These are phyloP conservation scores for Halcyon senegalensis DNA, from an alignment of 2,113 vertebrate species.

Conservation along the genomic window DNA sequence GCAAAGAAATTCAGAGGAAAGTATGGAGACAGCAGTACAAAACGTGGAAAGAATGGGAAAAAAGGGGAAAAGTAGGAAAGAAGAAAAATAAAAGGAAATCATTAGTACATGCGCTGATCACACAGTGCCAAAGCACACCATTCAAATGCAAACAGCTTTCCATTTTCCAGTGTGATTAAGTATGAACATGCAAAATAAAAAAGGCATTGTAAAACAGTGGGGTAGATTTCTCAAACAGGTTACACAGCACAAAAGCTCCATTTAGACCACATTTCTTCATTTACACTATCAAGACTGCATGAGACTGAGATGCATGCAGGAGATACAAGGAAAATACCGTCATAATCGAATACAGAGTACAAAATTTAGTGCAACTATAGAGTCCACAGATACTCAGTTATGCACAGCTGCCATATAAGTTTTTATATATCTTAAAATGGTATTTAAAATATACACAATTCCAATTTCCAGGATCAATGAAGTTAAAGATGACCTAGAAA, in stretches of 20 bases:
- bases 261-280: conserved; percentile 56
- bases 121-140: conserved; percentile 83
- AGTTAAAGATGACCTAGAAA: background rate
- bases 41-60: conserved; percentile 75
- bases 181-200: conserved; percentile 78
- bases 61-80: conserved; percentile 78
- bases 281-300: conserved; percentile 64
- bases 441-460: background rate
- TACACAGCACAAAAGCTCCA: conserved; percentile 68
- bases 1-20: conserved; percentile 82
- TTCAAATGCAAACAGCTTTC: conserved; percentile 80
- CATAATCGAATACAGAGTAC: conserved; percentile 61
- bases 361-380: conserved; percentile 44
- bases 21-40: conserved; percentile 77
- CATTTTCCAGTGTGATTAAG: conserved; percentile 79
- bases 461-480: background rate
- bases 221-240: conserved; percentile 69
- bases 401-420: background rate
- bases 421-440: background rate
- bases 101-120: conserved; percentile 86
- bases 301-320: conserved; percentile 73
- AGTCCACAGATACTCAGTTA: conserved; percentile 75
- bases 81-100: conserved; percentile 87
- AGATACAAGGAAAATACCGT: conserved; percentile 61
- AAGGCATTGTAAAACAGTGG: conserved; percentile 72